Evolutionary conservation across 2,888 invertebrate species (phyloP).

Genomic region (Xanthia togata): DNA sequence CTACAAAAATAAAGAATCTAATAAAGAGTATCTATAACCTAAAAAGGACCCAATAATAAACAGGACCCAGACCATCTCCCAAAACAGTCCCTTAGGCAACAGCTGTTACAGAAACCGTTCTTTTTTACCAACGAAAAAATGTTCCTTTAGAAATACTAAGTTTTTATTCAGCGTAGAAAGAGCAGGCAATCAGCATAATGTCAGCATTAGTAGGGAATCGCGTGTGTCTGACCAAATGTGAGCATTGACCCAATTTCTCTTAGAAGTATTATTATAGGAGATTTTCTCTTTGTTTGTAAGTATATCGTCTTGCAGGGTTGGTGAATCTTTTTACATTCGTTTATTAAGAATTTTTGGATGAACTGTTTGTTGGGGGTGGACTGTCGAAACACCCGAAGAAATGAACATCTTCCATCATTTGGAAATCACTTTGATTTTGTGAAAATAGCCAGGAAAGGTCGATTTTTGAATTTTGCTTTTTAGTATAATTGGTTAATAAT

Average conservation of each 20-base stretch:
- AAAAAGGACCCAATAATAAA: conserved; percentile 34
- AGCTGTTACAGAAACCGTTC: conserved; percentile 50
- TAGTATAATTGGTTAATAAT: no score
- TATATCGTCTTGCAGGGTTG: conserved; percentile 34
- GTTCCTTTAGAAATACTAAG: conserved; percentile 59
- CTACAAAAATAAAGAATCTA: not conserved
- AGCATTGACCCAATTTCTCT: conserved; percentile 62
- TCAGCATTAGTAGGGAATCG: conserved; percentile 62
- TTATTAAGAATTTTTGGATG: not conserved
- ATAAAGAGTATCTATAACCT: conserved; percentile 10
- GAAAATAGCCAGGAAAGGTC: not conserved
- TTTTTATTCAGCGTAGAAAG: conserved; percentile 60
- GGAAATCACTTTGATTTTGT: not conserved
- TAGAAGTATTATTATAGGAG: conserved; percentile 44
- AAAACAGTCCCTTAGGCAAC: conserved; percentile 40
- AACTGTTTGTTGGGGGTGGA: not conserved
- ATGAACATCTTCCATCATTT: not conserved
- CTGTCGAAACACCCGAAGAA: not conserved
- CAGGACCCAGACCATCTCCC: conserved; percentile 10
- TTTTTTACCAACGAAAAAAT: conserved; percentile 51
- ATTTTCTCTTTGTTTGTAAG: conserved; percentile 52
- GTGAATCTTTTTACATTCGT: conserved; percentile 17
- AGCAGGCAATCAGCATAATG: conserved; percentile 64
- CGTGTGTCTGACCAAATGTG: conserved; percentile 67
- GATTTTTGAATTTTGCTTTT: not conserved